A percentile compares a stretch with the other conserved stretches of the same genome.
Evolutionary conservation across 1,140 invertebrate genomes (phyloP).

Genomic region (Euwallacea similis): DNA sequence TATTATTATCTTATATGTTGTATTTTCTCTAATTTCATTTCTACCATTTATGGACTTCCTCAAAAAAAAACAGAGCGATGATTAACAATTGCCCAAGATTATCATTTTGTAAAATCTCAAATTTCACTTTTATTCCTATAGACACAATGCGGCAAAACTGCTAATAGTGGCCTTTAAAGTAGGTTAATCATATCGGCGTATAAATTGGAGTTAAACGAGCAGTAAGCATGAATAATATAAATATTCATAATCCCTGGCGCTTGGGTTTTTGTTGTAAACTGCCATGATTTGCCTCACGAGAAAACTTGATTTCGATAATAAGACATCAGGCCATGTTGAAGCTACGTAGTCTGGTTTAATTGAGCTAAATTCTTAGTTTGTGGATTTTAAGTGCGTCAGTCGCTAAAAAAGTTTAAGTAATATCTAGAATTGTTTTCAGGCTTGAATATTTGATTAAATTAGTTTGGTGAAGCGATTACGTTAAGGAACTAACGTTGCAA

Average conservation of each 20-base stretch:
- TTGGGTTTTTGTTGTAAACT: not conserved
- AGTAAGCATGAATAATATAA: not conserved
- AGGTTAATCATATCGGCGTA: not conserved
- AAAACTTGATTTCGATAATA: slow-evolving; percentile 1
- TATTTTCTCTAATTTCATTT: too few relatives aligned
- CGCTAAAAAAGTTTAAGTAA: too few relatives aligned
- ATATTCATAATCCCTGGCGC: not conserved
- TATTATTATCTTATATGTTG: too few relatives aligned
- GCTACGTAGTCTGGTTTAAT: too few relatives aligned
- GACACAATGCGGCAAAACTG: not conserved
- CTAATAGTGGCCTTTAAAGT: not conserved
- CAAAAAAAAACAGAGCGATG: too few relatives aligned
- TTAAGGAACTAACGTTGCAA: too few relatives aligned
- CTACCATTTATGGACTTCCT: too few relatives aligned
- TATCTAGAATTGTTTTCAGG: too few relatives aligned
- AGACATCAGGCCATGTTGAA: not conserved
- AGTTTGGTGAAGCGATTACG: too few relatives aligned
- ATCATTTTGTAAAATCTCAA: not conserved
- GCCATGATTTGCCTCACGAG: not conserved
- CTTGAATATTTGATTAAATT: too few relatives aligned
- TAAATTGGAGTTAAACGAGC: slow-evolving; percentile 1
- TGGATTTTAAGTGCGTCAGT: too few relatives aligned
- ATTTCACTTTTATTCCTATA: not conserved
- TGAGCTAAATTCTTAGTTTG: too few relatives aligned
- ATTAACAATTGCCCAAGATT: not conserved